Conservation (phyloP, 2,888 invertebrate genomes). For the Calliphora vomitoria region DNA sequence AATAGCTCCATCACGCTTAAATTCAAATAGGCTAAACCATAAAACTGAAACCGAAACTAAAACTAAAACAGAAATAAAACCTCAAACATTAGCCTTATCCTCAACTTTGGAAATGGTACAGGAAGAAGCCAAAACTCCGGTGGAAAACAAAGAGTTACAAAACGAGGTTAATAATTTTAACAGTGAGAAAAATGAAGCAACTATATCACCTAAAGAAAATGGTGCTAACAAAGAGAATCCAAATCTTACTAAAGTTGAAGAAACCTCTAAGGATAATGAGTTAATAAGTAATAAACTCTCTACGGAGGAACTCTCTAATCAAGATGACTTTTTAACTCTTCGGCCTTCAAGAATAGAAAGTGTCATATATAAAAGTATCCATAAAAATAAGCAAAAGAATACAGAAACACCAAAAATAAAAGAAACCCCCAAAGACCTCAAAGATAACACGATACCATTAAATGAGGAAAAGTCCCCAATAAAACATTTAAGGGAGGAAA, state of each 20-base stretch:
- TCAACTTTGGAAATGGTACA: conserved; percentile 75
- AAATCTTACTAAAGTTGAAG: not conserved
- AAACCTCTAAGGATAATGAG: not conserved
- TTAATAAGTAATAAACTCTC: not conserved
- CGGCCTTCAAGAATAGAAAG: conserved; percentile 45
- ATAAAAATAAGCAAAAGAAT: conserved; percentile 30
- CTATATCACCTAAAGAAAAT: not conserved
- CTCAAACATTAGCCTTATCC: conserved; percentile 49
- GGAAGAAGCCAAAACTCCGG: conserved; percentile 78
- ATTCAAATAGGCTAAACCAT: conserved; percentile 50
- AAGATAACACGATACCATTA: not conserved
- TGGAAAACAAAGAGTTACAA: conserved; percentile 54
- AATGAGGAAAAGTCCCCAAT: not conserved
- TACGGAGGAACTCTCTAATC: not conserved
- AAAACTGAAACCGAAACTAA: conserved; percentile 58
- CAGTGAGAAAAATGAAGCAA: not conserved
- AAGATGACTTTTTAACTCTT: conserved; percentile 9
- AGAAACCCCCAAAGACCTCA: not conserved
- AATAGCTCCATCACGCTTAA: conserved; percentile 24
- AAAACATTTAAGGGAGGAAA: not conserved
- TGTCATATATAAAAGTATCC: conserved; percentile 50
- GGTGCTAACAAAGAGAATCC: not conserved
- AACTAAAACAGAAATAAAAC: conserved; percentile 55
- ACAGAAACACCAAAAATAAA: not conserved
- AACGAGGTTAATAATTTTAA: not conserved